Percentiles rank a stretch among this genome's conserved stretches.
phyloP scores from a whole-genome alignment of 2,888 invertebrate species.

The Sepiola atlantica region DNA sequence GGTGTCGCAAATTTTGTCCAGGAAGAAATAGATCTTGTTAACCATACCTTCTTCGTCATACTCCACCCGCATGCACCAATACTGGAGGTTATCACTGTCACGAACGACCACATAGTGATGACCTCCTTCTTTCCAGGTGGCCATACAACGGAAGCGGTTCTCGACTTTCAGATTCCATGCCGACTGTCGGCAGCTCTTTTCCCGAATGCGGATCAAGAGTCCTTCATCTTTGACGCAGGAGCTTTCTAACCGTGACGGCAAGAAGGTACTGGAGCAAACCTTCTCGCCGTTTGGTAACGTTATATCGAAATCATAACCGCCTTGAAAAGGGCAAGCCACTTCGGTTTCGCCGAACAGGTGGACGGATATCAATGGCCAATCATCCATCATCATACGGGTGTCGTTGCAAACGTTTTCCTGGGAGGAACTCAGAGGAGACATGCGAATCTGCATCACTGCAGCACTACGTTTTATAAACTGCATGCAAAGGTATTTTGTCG shows the following conservation, averaged over 20 bases:
- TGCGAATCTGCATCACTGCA: conserved; percentile 65
- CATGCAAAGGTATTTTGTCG: conserved; percentile 62
- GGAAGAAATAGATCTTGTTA: conserved; percentile 59
- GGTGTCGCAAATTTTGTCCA: conserved; percentile 65
- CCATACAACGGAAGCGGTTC: conserved; percentile 60
- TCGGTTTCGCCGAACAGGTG: conserved; percentile 37
- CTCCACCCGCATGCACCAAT: conserved; percentile 62
- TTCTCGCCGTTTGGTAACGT: conserved; percentile 52
- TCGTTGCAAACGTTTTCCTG: conserved; percentile 58
- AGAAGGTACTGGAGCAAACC: conserved; percentile 52
- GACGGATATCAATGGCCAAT: conserved; percentile 62
- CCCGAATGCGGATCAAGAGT: conserved; percentile 63
- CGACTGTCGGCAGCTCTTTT: conserved; percentile 57
- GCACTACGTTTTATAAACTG: conserved; percentile 64
- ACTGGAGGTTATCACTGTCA: conserved; percentile 51
- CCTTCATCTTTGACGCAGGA: conserved; percentile 67
- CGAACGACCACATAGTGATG: conserved; percentile 62
- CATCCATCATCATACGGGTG: conserved; percentile 60
- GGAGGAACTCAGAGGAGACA: conserved; percentile 51
- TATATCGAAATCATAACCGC: conserved; percentile 57
- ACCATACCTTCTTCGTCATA: conserved; percentile 58
- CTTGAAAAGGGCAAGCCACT: conserved; percentile 58
- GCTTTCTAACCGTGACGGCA: conserved; percentile 63
- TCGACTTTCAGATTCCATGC: conserved; percentile 53
- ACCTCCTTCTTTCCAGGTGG: conserved; percentile 60